These are phyloP conservation scores for Crematogaster levior DNA, from an alignment of 2,888 invertebrate species.

Conservation along the genomic window DNA sequence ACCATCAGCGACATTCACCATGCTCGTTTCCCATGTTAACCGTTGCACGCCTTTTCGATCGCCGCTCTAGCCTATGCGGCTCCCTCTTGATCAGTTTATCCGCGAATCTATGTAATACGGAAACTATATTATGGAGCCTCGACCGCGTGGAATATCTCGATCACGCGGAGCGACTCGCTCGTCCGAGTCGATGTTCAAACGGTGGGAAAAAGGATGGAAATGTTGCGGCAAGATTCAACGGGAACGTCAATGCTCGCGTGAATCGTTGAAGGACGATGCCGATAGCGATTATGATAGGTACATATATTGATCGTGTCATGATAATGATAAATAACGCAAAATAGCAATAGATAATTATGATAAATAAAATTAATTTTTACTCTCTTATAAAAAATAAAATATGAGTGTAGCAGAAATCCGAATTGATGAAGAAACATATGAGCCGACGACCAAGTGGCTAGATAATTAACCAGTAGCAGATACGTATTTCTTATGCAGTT, in stretches of 20 bases:
- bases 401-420: background rate
- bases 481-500: background rate
- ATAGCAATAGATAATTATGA: background rate
- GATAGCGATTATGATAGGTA: background rate
- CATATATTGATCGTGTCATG: background rate
- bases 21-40: conserved; percentile 36
- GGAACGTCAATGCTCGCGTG: conserved; percentile 23
- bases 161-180: conserved; percentile 44
- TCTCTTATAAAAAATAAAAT: background rate
- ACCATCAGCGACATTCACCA: conserved; percentile 50
- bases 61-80: conserved; percentile 29
- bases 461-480: background rate
- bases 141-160: conserved; percentile 51
- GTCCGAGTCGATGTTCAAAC: conserved; percentile 41
- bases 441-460: background rate
- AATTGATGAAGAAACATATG: background rate
- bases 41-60: conserved; percentile 40
- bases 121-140: conserved; percentile 46
- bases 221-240: conserved; percentile 34
- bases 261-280: conserved; percentile 32
- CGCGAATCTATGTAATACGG: conserved; percentile 54
- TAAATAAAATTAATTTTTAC: background rate
- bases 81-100: conserved; percentile 47
- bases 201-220: conserved; percentile 46
- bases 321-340: background rate